phyloP scores from a whole-genome alignment of 1,140 invertebrate genomes.

The Chrysoperla carnea region DNA sequence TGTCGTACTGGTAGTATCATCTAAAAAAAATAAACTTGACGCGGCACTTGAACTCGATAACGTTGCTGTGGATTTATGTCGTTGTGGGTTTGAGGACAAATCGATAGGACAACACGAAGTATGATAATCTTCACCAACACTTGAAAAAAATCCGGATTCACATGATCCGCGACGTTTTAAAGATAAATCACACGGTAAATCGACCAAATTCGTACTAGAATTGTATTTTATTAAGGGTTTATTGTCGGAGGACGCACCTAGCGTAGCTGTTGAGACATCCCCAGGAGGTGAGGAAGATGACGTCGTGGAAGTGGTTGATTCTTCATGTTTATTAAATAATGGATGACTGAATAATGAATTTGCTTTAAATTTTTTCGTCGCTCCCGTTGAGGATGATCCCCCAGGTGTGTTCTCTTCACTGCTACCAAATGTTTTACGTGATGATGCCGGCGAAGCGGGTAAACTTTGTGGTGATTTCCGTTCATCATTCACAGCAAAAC shows the following conservation, averaged over 20 bases:
- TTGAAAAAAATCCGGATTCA: constrained; percentile 77
- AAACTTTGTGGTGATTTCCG: constrained; percentile 25
- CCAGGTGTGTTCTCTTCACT: constrained; percentile 8
- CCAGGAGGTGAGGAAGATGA: not conserved
- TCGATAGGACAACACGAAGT: not conserved
- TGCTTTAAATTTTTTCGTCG: constrained; percentile 19
- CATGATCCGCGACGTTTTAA: constrained; percentile 60
- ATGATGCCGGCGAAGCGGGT: constrained; percentile 25
- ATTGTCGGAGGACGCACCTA: no score
- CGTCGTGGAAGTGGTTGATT: constrained; percentile 1
- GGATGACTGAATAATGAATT: constrained; percentile 30
- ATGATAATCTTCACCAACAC: constrained; percentile 48
- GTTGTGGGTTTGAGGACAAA: not conserved
- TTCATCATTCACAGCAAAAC: constrained; percentile 23
- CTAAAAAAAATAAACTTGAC: constrained; percentile 34
- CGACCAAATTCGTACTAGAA: constrained; percentile 23
- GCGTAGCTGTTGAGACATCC: no score
- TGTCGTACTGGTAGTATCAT: constrained; percentile 15
- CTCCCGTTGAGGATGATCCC: constrained; percentile 4
- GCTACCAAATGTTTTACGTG: constrained; percentile 12
- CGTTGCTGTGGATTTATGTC: constrained; percentile 20
- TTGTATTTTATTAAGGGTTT: constrained; percentile 18
- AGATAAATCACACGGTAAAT: constrained; percentile 10
- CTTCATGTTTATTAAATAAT: constrained; percentile 19
- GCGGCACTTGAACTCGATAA: constrained; percentile 36